phyloP scores from a whole-genome alignment of 2,888 invertebrate genomes.

The Falcaria lacertinaria region DNA sequence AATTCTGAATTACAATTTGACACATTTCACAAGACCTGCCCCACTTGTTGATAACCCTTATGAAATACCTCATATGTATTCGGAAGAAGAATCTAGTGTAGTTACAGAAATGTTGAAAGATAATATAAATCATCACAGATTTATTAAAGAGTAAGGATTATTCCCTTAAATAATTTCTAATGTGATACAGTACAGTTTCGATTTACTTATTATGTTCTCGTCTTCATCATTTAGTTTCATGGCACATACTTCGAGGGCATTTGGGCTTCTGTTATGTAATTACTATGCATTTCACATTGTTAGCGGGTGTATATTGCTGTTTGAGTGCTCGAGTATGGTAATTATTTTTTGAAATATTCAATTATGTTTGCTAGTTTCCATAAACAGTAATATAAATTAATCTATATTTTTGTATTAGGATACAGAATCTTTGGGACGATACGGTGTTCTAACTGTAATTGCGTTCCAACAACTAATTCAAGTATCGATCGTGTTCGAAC shows the following conservation, averaged over 20 bases:
- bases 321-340: slow-evolving; percentile 31
- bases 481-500: slow-evolving; percentile 30
- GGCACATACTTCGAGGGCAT: slow-evolving; percentile 24
- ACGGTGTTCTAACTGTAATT: slow-evolving; percentile 16
- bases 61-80: neutral
- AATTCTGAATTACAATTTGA: slow-evolving; percentile 22
- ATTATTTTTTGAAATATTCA: neutral
- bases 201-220: no score
- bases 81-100: neutral
- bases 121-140: slow-evolving; percentile 9
- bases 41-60: neutral
- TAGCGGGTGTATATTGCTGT: slow-evolving; percentile 26
- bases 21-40: slow-evolving; percentile 13
- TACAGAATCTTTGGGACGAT: slow-evolving; percentile 12
- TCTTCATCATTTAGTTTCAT: no score
- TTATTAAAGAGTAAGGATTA: slow-evolving; percentile 13
- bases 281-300: slow-evolving; percentile 30
- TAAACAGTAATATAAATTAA: neutral
- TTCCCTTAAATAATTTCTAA: no score
- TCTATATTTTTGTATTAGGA: neutral
- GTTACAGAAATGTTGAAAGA: slow-evolving; percentile 6
- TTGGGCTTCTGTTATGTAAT: slow-evolving; percentile 25
- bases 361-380: no score
- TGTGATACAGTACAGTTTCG: no score
- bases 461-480: slow-evolving; percentile 25